Conservation (phyloP, 2,888 invertebrate genomes). For the Gastracanthus pulcherrimus region DNA sequence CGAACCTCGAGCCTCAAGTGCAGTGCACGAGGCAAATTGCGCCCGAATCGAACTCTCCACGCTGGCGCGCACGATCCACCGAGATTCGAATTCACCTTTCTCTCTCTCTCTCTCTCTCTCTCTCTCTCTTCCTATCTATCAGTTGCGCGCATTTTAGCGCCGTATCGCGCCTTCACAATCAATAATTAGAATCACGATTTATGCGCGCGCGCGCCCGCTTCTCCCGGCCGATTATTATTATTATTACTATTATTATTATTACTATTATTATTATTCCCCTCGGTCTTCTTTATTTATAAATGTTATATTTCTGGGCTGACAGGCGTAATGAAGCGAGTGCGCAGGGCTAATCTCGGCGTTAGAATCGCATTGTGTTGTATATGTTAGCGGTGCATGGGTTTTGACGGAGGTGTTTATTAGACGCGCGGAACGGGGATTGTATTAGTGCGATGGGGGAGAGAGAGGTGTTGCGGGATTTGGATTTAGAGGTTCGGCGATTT, state of each 20-base stretch:
- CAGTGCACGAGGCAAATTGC: neutral
- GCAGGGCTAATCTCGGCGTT: slow-evolving; percentile 1
- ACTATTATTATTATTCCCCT: neutral
- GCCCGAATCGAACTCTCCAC: neutral
- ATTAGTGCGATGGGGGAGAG: neutral
- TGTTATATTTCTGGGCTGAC: slow-evolving; percentile 21
- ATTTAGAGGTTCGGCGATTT: neutral
- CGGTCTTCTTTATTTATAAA: slow-evolving; percentile 9
- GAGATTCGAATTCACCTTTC: no score
- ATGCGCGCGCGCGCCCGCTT: slow-evolving; percentile 4
- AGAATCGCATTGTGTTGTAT: slow-evolving; percentile 30
- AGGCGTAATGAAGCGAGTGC: slow-evolving; percentile 7
- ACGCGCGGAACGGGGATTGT: neutral
- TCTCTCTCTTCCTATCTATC: neutral
- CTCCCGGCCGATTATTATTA: slow-evolving; percentile 1
- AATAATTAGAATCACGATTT: slow-evolving; percentile 57
- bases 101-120: neutral
- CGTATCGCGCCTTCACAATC: slow-evolving; percentile 38
- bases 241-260: neutral
- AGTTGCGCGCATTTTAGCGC: no score
- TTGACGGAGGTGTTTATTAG: slow-evolving; percentile 52
- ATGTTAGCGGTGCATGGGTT: neutral
- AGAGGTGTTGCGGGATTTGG: neutral
- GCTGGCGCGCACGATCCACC: neutral
- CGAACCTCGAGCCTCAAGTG: neutral